phyloP scores from a whole-genome alignment of 2,797 vertebrate species.

The Malurus splendens region DNA sequence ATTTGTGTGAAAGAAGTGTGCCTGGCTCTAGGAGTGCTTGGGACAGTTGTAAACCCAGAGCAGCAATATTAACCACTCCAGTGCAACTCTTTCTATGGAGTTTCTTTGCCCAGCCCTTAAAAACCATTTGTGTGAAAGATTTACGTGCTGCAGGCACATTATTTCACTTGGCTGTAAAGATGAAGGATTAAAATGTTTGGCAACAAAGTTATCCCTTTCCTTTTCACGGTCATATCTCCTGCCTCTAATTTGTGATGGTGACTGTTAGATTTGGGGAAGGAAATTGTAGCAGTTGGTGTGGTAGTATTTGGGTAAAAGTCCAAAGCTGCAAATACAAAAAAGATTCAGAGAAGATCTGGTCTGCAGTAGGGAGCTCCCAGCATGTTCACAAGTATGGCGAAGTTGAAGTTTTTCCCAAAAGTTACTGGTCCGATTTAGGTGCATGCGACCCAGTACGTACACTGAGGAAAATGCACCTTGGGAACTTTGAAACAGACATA shows the following conservation, averaged over 20 bases:
- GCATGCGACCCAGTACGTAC: background rate
- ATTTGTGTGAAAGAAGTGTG: background rate
- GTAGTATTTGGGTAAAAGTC: background rate
- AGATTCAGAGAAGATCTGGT: background rate
- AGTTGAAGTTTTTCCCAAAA: background rate
- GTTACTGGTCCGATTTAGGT: background rate
- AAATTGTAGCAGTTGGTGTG: background rate
- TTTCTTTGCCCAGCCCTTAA: background rate
- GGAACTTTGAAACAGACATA: background rate
- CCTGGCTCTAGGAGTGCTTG: background rate
- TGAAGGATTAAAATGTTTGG: background rate
- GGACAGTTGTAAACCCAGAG: background rate
- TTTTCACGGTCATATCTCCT: background rate
- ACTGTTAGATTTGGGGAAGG: background rate
- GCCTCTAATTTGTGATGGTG: background rate
- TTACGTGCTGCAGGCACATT: background rate
- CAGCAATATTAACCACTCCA: background rate
- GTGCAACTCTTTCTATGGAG: too few species aligned
- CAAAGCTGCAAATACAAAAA: background rate
- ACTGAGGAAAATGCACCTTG: background rate
- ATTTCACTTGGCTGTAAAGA: background rate
- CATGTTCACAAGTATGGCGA: background rate
- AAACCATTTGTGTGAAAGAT: background rate
- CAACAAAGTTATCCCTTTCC: background rate
- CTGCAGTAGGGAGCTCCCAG: background rate